Base-by-base conservation (phyloP, 2,113 vertebrate species). In the Cyprinodon tularosa region DNA sequence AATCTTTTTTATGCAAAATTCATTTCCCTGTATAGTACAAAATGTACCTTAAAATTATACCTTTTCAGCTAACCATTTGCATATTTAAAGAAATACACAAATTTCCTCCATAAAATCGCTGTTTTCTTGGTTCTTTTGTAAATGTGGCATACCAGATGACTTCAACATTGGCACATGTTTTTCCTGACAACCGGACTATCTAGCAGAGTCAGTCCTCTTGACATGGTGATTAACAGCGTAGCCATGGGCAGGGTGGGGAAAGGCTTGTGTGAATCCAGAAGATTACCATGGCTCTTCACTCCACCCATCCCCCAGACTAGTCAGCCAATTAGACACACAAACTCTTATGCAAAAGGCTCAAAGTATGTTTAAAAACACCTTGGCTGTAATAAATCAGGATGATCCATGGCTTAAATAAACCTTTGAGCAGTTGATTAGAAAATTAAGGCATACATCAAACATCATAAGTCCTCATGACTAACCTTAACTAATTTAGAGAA, bases 261-360 rank as follows among this genome's bases (percentile, higher is more conserved):
- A 89, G 85, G 85, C 86, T 76, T 83, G 90, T 81, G 86, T 94
- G 93, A 94, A 92, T 93, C 92, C 88, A 85, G 72, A 77, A 93
- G 94, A 94, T 94, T 94, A 94, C 85, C 76, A 72, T 68, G 79
- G 81, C 66, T 85, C 71, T 76, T 76, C 66, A 89, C 92, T 88
- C 88, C 93, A 90, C 94, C 93, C 92, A 79, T 83, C 73, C 80
- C 76, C 72, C 60, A 68, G 67, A 80, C 15, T 13, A 73, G 70
- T 66, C 13, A 47, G 72, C 36, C 68, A 68, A 57, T 47, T 4
- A 53, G 42, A 65, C 57, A 44, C 70, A 74, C 15, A 48, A 29
- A 29, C 29, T 29, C 72, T 39, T 45, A 71, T 62, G 57, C 40
- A 45, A 50, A 65, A 39, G 8, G 9, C 48, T 60, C 50, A 70